phyloP scores from a whole-genome alignment of 1,140 invertebrate genomes.

The Drosophila insularis region DNA sequence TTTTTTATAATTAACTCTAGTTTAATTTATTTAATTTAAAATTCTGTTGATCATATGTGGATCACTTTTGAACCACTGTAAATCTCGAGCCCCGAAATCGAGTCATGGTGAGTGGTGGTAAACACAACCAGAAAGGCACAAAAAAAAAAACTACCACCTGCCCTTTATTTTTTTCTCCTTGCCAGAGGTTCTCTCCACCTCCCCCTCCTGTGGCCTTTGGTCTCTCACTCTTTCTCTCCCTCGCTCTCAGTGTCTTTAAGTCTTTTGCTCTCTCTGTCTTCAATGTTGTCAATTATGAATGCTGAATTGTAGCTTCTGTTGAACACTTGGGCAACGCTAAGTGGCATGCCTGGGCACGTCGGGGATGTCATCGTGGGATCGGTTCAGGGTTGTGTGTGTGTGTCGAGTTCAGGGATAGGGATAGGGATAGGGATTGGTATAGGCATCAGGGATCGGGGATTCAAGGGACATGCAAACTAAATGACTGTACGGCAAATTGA shows the following conservation, averaged over 20 bases:
- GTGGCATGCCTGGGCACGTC: conserved; percentile 75
- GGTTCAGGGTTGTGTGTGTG: conserved; percentile 12
- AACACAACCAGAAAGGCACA: conserved; percentile 32
- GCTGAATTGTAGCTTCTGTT: conserved; percentile 80
- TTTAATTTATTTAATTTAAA: too few relatives aligned
- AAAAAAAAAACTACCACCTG: conserved; percentile 75
- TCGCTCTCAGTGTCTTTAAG: conserved; percentile 16
- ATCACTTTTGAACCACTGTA: conserved; percentile 53
- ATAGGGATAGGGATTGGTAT: background rate
- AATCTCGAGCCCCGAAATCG: conserved; percentile 64
- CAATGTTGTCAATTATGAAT: conserved; percentile 75
- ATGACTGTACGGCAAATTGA: conserved; percentile 81
- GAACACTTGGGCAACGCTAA: conserved; percentile 76
- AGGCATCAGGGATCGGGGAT: conserved; percentile 30
- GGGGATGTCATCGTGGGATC: conserved; percentile 67
- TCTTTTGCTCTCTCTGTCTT: conserved; percentile 17
- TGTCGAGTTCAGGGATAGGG: conserved; percentile 10
- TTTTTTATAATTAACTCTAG: too few relatives aligned
- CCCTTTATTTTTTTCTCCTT: conserved; percentile 67
- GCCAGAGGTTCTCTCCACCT: conserved; percentile 37
- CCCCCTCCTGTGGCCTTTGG: conserved; percentile 14
- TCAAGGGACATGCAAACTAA: conserved; percentile 75
- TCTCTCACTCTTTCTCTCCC: conserved; percentile 21
- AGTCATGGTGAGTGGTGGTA: conserved; percentile 57
- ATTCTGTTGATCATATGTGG: background rate